Percentiles rank a stretch among this genome's conserved stretches.
These are phyloP conservation scores for Lepus townsendii DNA, from an alignment of 2,797 vertebrate species.

Conservation along the genomic window DNA sequence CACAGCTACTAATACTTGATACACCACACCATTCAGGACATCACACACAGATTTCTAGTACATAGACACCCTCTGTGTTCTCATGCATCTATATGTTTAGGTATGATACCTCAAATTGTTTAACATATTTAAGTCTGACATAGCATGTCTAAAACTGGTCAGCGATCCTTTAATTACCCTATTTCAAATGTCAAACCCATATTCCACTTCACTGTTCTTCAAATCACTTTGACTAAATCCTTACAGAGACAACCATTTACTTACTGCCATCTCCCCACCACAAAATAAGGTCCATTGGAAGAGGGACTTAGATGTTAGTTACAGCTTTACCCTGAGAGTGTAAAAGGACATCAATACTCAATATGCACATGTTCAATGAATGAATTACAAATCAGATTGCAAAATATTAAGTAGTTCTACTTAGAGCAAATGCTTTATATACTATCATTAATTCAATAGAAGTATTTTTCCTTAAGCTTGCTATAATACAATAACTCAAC, in stretches of 20 bases:
- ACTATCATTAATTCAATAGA: background rate
- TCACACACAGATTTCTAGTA: background rate
- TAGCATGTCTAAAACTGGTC: background rate
- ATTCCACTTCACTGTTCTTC: background rate
- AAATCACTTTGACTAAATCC: background rate
- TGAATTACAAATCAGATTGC: background rate
- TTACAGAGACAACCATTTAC: background rate
- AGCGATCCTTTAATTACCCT: background rate
- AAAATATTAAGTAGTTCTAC: background rate
- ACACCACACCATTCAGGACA: too few species aligned
- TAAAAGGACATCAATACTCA: background rate
- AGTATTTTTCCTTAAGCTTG: background rate
- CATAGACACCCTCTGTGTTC: background rate
- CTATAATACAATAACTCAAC: background rate
- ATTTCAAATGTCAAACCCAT: background rate
- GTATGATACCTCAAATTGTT: background rate
- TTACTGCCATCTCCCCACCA: background rate
- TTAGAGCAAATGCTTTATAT: background rate
- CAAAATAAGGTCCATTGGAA: background rate
- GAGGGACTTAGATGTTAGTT: background rate
- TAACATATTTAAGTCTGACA: background rate
- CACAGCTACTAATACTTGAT: background rate
- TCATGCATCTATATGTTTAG: background rate
- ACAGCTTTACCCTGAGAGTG: background rate
- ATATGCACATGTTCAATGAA: background rate